phyloP scores from a whole-genome alignment of 2,797 vertebrate species.

The Xerus rutilus region DNA sequence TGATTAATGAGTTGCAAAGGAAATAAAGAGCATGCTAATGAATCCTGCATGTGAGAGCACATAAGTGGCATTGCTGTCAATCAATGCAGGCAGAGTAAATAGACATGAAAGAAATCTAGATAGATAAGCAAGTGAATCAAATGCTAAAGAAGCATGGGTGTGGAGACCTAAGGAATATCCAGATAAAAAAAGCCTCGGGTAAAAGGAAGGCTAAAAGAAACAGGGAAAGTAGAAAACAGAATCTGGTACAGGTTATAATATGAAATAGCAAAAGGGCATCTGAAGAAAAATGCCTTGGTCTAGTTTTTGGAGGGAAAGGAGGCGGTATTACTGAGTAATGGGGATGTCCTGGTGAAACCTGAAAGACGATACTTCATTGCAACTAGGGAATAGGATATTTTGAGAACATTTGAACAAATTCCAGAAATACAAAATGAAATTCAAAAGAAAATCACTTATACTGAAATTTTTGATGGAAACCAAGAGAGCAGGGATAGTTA shows the following conservation, averaged over 20 bases:
- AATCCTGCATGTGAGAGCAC: background rate
- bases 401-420: background rate
- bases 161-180: background rate
- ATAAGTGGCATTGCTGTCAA: background rate
- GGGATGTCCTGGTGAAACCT: background rate
- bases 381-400: background rate
- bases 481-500: background rate
- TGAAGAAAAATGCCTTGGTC: background rate
- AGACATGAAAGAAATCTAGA: background rate
- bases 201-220: constrained; percentile 1
- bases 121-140: background rate
- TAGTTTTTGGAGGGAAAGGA: background rate
- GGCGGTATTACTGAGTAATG: background rate
- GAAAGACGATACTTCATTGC: background rate
- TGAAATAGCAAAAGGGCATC: background rate
- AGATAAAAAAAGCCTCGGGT: constrained; percentile 23
- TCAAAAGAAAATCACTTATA: constrained; percentile 20
- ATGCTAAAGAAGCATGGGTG: background rate
- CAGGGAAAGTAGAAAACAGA: background rate
- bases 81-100: no score
- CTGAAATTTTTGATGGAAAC: background rate
- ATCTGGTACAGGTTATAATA: background rate
- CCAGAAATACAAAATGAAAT: background rate
- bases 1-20: background rate
- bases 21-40: background rate